phyloP scores from a whole-genome alignment of 2,888 invertebrate genomes.

The Lycophotia porphyrea region DNA sequence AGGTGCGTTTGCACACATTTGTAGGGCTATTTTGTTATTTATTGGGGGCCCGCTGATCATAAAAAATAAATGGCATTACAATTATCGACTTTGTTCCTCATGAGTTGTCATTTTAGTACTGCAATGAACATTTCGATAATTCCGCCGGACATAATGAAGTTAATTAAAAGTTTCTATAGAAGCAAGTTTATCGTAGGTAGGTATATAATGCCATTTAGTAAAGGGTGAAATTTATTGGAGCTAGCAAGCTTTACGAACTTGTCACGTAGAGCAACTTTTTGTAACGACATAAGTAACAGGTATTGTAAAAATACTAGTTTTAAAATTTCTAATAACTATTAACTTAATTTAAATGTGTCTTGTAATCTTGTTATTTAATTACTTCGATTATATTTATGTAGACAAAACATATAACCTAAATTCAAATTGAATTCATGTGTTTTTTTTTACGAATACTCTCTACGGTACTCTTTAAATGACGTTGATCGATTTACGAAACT shows the following conservation, averaged over 20 bases:
- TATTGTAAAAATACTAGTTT: too few species aligned
- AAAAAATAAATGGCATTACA: conserved; percentile 85
- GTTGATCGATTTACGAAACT: neutral
- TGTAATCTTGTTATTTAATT: conserved; percentile 22
- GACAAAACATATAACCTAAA: neutral
- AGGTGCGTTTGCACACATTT: conserved; percentile 82
- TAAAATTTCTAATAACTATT: conserved; percentile 4
- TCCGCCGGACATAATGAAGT: conserved; percentile 64
- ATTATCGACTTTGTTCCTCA: conserved; percentile 80
- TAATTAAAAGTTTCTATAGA: conserved; percentile 71
- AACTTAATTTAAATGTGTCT: conserved; percentile 6
- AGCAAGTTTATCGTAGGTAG: conserved; percentile 24
- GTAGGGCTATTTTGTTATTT: conserved; percentile 76
- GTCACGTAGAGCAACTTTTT: conserved; percentile 5
- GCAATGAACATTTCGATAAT: conserved; percentile 76
- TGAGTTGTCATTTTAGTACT: conserved; percentile 75
- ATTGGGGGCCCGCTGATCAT: conserved; percentile 74
- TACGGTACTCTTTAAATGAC: neutral
- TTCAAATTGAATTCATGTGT: neutral
- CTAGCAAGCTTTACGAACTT: conserved; percentile 32
- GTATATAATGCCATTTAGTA: conserved; percentile 29
- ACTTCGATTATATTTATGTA: neutral
- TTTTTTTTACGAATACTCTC: neutral
- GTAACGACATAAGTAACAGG: conserved; percentile 1
- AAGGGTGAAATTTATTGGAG: conserved; percentile 32